Conservation (phyloP, 2,888 invertebrate genomes). For the Scaptomyza flava region DNA sequence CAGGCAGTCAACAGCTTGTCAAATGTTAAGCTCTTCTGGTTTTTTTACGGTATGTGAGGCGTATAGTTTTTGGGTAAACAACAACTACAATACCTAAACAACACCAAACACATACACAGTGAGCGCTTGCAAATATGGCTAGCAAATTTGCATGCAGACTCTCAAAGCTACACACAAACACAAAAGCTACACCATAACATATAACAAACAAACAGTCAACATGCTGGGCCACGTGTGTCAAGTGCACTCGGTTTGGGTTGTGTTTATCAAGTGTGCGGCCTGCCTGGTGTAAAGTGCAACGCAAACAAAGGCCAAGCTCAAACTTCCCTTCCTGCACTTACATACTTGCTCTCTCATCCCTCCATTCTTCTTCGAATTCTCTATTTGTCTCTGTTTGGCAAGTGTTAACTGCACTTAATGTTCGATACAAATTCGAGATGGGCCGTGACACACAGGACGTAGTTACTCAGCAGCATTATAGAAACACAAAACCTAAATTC, state of each 20-base stretch:
- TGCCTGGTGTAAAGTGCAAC: constrained; percentile 66
- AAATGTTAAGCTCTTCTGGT: constrained; percentile 59
- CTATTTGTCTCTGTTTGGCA: constrained; percentile 39
- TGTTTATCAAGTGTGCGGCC: constrained; percentile 61
- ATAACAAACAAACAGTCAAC: constrained; percentile 23
- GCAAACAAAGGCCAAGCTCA: constrained; percentile 62
- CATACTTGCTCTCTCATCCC: neutral
- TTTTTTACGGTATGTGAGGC: constrained; percentile 45
- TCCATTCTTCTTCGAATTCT: neutral
- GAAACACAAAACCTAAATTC: constrained; percentile 13
- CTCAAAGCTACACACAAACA: constrained; percentile 8
- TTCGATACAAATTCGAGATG: constrained; percentile 39
- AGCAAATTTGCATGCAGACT: constrained; percentile 64
- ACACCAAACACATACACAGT: constrained; percentile 22
- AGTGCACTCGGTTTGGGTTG: constrained; percentile 57
- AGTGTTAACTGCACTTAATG: constrained; percentile 67
- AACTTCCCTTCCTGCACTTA: neutral
- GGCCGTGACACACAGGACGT: constrained; percentile 3
- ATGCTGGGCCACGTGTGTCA: constrained; percentile 47
- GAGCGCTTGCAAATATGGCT: constrained; percentile 63
- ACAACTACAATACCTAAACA: constrained; percentile 45
- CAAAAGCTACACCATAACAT: constrained; percentile 4
- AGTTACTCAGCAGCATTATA: constrained; percentile 1
- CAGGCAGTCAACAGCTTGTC: constrained; percentile 62
- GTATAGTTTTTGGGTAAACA: constrained; percentile 73